A percentile compares a stretch with the other conserved stretches of the same genome.
Conservation (phyloP, 2,888 invertebrate species). For the Piscicola geometra region DNA sequence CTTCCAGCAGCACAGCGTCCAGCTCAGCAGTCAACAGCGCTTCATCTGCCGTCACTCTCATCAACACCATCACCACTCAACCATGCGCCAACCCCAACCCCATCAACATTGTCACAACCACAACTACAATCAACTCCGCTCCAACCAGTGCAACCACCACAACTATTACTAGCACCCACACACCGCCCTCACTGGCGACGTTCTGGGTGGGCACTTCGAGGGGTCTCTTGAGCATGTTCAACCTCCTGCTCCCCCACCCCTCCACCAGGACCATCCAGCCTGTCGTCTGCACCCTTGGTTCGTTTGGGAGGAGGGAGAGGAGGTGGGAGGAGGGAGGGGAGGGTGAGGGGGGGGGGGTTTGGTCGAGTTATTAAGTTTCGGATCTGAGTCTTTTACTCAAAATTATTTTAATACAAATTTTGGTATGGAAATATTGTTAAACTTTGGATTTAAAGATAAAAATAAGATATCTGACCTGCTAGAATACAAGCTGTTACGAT, state of each 20-base stretch:
- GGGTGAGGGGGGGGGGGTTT: no score
- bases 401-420: no score
- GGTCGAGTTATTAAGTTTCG: no score
- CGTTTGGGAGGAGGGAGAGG: no score
- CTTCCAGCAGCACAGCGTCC: no score
- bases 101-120: not conserved
- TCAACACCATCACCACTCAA: not conserved
- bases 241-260: not conserved
- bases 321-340: no score
- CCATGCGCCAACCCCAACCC: not conserved
- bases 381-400: no score
- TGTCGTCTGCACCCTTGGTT: constrained; percentile 18
- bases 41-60: not conserved
- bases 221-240: constrained; percentile 30
- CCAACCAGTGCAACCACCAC: not conserved
- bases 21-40: not conserved
- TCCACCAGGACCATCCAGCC: not conserved
- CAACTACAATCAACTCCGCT: not conserved
- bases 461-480: no score
- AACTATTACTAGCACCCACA: not conserved
- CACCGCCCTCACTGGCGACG: not conserved
- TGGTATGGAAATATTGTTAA: no score
- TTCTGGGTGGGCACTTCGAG: constrained; percentile 28
- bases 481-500: no score
- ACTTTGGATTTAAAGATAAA: no score